Percentiles rank a stretch among this genome's conserved stretches.
These are phyloP conservation scores for Narcine bancroftii DNA, from an alignment of 2,113 vertebrate species.

Conservation along the genomic window DNA sequence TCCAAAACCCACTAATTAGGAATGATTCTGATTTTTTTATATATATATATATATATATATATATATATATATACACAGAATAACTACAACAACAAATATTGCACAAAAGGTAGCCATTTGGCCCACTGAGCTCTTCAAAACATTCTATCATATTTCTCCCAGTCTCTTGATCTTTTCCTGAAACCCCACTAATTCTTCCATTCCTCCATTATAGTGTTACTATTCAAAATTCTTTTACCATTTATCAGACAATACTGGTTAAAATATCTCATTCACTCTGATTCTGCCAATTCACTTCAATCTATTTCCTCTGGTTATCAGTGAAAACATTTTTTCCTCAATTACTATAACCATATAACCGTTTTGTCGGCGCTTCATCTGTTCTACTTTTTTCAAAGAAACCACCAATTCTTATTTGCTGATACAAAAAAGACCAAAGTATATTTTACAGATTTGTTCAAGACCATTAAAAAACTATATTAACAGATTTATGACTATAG, in stretches of 20 bases:
- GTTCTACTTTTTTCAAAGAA: not conserved
- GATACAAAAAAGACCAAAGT: not conserved
- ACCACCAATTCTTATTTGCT: not conserved
- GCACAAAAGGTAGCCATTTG: not conserved
- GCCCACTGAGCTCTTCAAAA: not conserved
- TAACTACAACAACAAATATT: no score
- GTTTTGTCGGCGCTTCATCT: no score
- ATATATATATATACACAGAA: no score
- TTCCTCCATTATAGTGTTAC: not conserved
- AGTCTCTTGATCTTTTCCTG: not conserved
- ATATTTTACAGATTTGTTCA: not conserved
- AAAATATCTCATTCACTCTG: not conserved
- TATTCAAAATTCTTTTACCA: not conserved
- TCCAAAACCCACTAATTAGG: not conserved
- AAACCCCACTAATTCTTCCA: not conserved
- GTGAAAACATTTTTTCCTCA: not conserved
- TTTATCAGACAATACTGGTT: not conserved
- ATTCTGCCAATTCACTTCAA: not conserved
- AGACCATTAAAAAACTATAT: not conserved
- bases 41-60: no score
- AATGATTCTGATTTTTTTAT: no score
- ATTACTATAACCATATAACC: no score
- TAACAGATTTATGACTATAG: not conserved
- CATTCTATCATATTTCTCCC: not conserved
- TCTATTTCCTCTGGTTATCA: not conserved